Evolutionary conservation across 2,797 vertebrate species (phyloP), one percentile per base, ranked within the genome.

Genomic region (Tinamus major): DNA sequence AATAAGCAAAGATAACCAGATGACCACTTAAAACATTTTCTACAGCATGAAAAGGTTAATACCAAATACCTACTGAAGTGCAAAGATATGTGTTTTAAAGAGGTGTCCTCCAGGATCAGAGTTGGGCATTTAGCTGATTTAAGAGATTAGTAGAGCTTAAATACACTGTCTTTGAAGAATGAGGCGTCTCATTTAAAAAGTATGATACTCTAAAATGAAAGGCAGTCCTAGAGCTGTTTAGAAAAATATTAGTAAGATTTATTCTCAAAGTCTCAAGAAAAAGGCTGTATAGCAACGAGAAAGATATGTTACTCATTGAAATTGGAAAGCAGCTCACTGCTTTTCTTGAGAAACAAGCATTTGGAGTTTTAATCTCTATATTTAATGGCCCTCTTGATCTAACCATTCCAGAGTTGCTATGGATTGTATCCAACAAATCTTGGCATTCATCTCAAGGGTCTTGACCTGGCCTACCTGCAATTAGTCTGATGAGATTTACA

Each of bases 101-200:
- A 39, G 0, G 0, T 35, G 24, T 48, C 19, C 39, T 39, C 0
- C 0, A 82, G 20, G 42, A 82, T 17, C 72, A 49, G 21, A 69
- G 31, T 29, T 37, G 19, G 62, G 3, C 44, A 12, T 46, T 82
- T 18, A 63, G 18, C 20, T 64, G 58, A 89, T 59, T 61, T 18
- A 74, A 80, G 44, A 80, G n/a, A 85, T 51, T 9, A 82, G 48
- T 24, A 42, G 7, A 68, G 8, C 37, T 37, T 56, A 84, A 89
- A 87, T 15, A 70, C 4, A 42, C 62, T 65, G 70, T 78, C 24
- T 70, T 67, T 77, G 20, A 61, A 87, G 37, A 91, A 75, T 15
- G 3, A 76, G 79, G 4, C 11, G 9, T 59, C 18, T 55, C 8
- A 61, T 75, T 84, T 82, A 4, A 71, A 86, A 81, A 72, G 14